Base-by-base conservation (phyloP, 2,888 invertebrate species). In the Ctena decussata region DNA sequence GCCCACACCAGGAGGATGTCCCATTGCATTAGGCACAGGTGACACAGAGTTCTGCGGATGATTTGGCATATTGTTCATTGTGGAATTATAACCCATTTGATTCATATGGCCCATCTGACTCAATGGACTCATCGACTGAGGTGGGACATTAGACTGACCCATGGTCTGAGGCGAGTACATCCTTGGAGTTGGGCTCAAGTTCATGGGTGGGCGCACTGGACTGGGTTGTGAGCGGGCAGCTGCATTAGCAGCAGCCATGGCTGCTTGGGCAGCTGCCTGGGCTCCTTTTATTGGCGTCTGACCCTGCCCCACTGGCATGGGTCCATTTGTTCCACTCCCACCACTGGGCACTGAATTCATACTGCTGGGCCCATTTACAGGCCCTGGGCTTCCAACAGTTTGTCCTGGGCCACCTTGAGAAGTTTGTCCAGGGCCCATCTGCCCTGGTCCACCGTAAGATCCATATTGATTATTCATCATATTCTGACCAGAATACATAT, bases 211-310 rank as follows among this genome's bases (percentile, higher is more conserved):
- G 49, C 87, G 85, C 44, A 76, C 76, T 65, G 79, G 80, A 57
- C 80, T 80, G 30, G 80, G 78, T 46, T 86, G 91, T 21, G 84
- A 85, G 24, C 87, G 84, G 11, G 90, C 92, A 30, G 93, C 92
- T 32, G 93, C 91, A 80, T 91, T 94, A 21, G 94, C 94, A n/a
- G 95, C 95, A 37, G 95, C 95, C 90, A 95, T 91, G 37, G 94
- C 95, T 35, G 94, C 94, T 53, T 95, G 94, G n/a, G 95, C 95
- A 30, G 95, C 95, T 27, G 93, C 94, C 88, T 94, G 94, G 49
- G 95, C 95, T 77, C 93, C 94, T 87, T 94, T 95, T 3, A 91
- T 91, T 53, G 89, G 85, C 30, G 91, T 79, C 49, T 84, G 88
- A 21, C 87, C 87, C 44, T 85, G 85, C 37, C 86, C 77, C 53